Percentiles rank a stretch among this genome's conserved stretches.
These are phyloP conservation scores for Lacanobia oleracea DNA, from an alignment of 2,888 invertebrate genomes.

Conservation along the genomic window DNA sequence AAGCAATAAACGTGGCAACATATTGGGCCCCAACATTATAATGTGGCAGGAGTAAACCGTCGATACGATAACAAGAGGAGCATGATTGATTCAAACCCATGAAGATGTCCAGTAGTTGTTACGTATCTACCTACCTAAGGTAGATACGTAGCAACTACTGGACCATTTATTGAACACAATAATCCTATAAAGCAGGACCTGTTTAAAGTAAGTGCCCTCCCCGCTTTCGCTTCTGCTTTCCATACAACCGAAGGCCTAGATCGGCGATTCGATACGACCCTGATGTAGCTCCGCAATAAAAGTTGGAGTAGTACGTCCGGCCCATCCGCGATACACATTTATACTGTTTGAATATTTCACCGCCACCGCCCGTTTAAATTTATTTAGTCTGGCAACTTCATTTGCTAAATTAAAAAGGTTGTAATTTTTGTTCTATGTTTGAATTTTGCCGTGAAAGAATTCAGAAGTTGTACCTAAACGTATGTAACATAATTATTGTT, in stretches of 20 bases:
- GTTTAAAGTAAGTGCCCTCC: background rate
- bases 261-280: constrained; percentile 71
- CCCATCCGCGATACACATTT: constrained; percentile 55
- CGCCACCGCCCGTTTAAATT: constrained; percentile 47
- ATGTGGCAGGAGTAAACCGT: no score
- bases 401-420: constrained; percentile 52
- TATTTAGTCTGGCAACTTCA: constrained; percentile 49
- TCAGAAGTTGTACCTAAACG: background rate
- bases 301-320: constrained; percentile 64
- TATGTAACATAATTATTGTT: no score
- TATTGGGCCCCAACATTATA: no score
- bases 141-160: background rate
- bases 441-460: background rate
- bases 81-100: background rate
- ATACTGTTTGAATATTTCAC: constrained; percentile 63
- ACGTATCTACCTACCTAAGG: no score
- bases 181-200: background rate
- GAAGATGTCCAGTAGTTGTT: background rate
- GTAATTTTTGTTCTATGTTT: constrained; percentile 19
- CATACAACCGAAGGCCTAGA: constrained; percentile 52
- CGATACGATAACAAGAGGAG: no score
- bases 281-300: constrained; percentile 74
- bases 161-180: background rate
- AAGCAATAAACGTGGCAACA: no score
- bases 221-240: constrained; percentile 33